A percentile compares a stretch with the other conserved stretches of the same genome.
Conservation (phyloP, 2,113 vertebrate genomes). For the Brachypodius melanocephalos region DNA sequence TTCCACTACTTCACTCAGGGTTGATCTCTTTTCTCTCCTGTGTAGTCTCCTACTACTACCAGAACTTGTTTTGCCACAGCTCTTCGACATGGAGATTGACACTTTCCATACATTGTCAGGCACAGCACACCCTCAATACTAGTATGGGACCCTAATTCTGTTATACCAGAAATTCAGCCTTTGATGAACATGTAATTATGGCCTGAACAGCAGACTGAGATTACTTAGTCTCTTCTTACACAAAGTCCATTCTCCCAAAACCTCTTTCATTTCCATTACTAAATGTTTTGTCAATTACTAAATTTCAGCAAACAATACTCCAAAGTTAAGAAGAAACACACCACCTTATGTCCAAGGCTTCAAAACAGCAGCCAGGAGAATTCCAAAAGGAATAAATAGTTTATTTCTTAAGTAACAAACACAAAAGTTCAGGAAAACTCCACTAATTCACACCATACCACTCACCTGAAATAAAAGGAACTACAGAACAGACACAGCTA, state of each 20-base stretch:
- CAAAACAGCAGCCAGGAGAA: constrained; percentile 1
- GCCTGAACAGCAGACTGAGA: not conserved
- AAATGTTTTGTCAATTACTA: not conserved
- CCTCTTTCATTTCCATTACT: not conserved
- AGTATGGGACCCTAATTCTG: not conserved
- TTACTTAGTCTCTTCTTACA: not conserved
- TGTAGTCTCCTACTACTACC: not conserved
- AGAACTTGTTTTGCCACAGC: not conserved
- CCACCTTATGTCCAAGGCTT: not conserved
- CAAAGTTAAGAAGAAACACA: not conserved
- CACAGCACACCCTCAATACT: not conserved
- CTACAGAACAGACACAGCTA: not conserved
- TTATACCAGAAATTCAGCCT: not conserved
- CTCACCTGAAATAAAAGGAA: not conserved
- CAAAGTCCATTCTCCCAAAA: not conserved
- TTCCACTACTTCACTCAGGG: not conserved
- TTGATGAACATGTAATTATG: not conserved
- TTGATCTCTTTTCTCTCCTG: not conserved
- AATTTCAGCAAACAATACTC: not conserved
- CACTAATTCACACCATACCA: not conserved
- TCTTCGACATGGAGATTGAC: not conserved
- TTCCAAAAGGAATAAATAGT: not conserved
- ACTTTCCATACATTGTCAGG: not conserved
- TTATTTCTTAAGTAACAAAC: not conserved
- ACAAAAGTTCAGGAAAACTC: not conserved